These are phyloP conservation scores for Neosilurus hyrtlii DNA, from an alignment of 2,797 vertebrate species.

Conservation along the genomic window DNA sequence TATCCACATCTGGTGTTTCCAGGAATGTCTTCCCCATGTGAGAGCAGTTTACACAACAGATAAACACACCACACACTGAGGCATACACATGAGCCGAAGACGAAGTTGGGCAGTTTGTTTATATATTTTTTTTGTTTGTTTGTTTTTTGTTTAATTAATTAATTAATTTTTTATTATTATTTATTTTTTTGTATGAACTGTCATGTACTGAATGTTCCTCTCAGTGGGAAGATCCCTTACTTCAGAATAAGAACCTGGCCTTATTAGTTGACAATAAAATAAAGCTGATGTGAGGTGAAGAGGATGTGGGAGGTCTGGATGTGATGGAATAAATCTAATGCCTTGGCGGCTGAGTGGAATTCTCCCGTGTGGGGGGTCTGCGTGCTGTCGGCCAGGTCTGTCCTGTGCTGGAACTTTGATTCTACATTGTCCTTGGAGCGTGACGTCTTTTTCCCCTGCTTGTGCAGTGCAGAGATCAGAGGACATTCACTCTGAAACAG, in stretches of 20 bases:
- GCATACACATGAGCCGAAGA: conserved; percentile 3
- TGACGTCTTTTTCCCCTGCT: conserved; percentile 9
- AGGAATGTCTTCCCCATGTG: conserved; percentile 47
- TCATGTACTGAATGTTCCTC: conserved; percentile 9
- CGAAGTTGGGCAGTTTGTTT: background rate
- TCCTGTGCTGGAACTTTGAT: conserved; percentile 12
- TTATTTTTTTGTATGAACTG: conserved; percentile 13
- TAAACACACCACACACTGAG: conserved; percentile 43
- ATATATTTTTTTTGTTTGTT: too few species aligned
- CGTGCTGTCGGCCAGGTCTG: conserved; percentile 3
- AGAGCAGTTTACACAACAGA: conserved; percentile 50
- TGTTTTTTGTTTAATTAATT: background rate
- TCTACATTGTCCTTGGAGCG: conserved; percentile 34
- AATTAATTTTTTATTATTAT: too few species aligned
- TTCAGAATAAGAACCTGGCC: conserved; percentile 27
- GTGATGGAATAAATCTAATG: conserved; percentile 19
- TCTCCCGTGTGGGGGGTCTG: background rate
- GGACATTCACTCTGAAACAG: conserved; percentile 14
- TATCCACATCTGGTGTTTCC: conserved; percentile 54
- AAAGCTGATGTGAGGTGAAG: conserved; percentile 16
- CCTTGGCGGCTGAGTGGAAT: conserved; percentile 6
- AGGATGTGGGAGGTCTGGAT: conserved; percentile 18
- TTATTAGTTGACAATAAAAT: conserved; percentile 35
- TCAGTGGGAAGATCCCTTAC: conserved; percentile 5
- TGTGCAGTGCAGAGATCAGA: conserved; percentile 25